A percentile compares a stretch with the other conserved stretches of the same genome.
phyloP scores from a whole-genome alignment of 2,797 vertebrate genomes.

The Cossypha polioptera region DNA sequence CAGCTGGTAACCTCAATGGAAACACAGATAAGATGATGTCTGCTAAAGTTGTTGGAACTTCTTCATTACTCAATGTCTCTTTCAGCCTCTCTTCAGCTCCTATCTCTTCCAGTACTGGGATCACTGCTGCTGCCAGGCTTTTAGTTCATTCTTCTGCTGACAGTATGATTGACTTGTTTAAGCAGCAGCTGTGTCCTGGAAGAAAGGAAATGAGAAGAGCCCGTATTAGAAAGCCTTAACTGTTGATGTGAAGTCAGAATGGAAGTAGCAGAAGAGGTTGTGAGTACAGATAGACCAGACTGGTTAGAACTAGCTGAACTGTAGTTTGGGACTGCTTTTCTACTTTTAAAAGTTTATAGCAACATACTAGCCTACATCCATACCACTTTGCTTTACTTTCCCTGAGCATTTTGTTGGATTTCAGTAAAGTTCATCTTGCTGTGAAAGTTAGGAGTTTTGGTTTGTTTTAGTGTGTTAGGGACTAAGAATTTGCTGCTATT shows the following conservation, averaged over 20 bases:
- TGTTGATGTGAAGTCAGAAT: background rate
- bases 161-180: background rate
- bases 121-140: background rate
- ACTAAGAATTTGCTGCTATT: background rate
- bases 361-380: background rate
- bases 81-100: background rate
- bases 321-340: background rate
- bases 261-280: background rate
- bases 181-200: background rate
- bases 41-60: background rate
- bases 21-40: background rate
- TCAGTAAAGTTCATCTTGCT: background rate
- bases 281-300: background rate
- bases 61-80: background rate
- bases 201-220: background rate
- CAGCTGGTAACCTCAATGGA: background rate
- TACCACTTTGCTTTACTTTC: background rate
- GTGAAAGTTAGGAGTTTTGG: rapidly evolving
- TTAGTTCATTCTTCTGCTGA: background rate
- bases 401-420: background rate
- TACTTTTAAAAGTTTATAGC: background rate
- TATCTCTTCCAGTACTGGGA: background rate
- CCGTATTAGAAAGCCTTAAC: background rate
- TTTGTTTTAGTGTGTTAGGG: background rate
- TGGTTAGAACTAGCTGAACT: background rate